A percentile compares a stretch with the other conserved stretches of the same genome.
phyloP scores from a whole-genome alignment of 2,113 vertebrate genomes.

The Sturnira hondurensis region DNA sequence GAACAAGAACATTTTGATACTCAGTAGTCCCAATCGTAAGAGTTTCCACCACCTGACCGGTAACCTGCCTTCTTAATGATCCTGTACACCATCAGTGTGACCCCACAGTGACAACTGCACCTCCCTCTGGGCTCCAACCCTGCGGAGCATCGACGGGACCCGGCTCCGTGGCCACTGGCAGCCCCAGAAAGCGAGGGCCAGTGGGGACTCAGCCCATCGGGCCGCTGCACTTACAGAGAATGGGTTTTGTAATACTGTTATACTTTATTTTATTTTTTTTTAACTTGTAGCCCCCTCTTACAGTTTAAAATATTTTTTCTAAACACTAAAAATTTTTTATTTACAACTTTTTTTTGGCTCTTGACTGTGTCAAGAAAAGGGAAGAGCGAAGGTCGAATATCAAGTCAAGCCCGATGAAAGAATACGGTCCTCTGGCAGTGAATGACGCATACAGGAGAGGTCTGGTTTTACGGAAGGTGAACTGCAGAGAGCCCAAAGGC shows the following conservation, averaged over 20 bases:
- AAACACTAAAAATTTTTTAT: background rate
- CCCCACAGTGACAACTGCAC: background rate
- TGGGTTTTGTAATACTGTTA: conserved; percentile 35
- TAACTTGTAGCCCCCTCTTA: background rate
- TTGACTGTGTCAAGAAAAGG: background rate
- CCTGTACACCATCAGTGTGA: background rate
- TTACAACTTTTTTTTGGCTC: background rate
- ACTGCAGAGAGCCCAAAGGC: background rate
- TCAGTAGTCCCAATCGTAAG: background rate
- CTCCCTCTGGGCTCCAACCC: background rate
- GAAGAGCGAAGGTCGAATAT: background rate
- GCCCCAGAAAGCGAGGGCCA: background rate
- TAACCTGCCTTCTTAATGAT: background rate
- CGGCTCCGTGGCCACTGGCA: background rate
- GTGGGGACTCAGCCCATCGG: background rate
- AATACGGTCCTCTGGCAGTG: background rate
- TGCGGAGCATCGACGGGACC: background rate
- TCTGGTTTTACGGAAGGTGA: background rate
- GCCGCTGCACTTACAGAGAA: conserved; percentile 32
- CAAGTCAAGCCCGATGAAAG: background rate
- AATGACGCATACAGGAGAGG: background rate
- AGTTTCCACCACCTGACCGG: background rate
- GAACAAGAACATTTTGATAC: background rate
- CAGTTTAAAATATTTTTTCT: background rate
- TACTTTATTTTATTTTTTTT: background rate